Base-by-base conservation (phyloP, 1,140 invertebrate genomes). In the Trichogramma pretiosum region DNA sequence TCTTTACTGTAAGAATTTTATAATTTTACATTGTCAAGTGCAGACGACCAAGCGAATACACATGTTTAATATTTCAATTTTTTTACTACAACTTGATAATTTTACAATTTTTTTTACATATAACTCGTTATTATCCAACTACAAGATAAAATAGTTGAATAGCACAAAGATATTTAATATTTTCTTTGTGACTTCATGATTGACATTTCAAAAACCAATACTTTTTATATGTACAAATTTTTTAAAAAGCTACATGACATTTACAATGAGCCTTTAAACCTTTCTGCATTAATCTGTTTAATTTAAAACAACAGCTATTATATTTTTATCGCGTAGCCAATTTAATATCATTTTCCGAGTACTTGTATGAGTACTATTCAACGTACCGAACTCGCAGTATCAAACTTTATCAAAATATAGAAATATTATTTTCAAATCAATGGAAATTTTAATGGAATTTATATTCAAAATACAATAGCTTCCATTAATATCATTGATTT, bases 51-150 rank as follows among this genome's bases (percentile, higher is more conserved):
- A 37, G 38, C 38, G n/a, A 37, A 9, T 38, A 13, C 23, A 38
- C 26, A 32, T 21, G 32, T 19, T 48, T 22, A 8, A 8, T 17
- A 19, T 23, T 34, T 28, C 22, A 48, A 41, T 48, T 48, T 43
- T n/a, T n/a, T 30, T 38, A 16, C 7, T 26, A 34, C 33, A 37
- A 28, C 44, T 44, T 28, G 24, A 8, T 16, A 45, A 50, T 40
- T 45, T 50, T 50, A 50, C 48, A 50, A 45, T 45, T 50, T 50
- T 40, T 50, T n/a, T n/a, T n/a, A 50, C 48, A 50, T 21, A 40
- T 34, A n/a, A n/a, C 39, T 8, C 19, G 30, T 21, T 39, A 49
- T 42, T 38, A 28, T 51, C 35, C 32, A 42, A 52, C 44, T 36
- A 52, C 18, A 40, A 46, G 33, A 22, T 9, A 50, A 42, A 46